A percentile compares a stretch with the other conserved stretches of the same genome.
phyloP scores from a whole-genome alignment of 2,888 invertebrate genomes.

The Tyria jacobaeae region DNA sequence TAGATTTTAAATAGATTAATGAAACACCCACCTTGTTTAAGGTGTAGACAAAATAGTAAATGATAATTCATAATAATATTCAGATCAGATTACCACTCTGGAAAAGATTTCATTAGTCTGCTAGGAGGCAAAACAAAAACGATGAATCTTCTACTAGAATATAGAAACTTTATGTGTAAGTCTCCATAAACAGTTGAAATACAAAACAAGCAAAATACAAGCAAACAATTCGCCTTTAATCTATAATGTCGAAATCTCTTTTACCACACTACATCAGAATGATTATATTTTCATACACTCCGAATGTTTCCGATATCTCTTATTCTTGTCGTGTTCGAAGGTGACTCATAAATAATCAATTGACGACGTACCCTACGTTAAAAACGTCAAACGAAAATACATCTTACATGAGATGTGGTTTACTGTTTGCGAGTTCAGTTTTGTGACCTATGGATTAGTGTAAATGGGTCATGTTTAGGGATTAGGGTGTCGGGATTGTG shows the following conservation, averaged over 20 bases:
- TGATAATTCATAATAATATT: no score
- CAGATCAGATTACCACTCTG: neutral
- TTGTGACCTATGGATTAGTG: slow-evolving; percentile 21
- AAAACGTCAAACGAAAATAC: slow-evolving; percentile 49
- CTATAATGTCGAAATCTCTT: slow-evolving; percentile 11
- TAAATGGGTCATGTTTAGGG: slow-evolving; percentile 2
- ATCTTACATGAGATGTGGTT: slow-evolving; percentile 48
- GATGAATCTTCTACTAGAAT: no score
- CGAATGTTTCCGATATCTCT: slow-evolving; percentile 26
- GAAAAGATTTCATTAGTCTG: neutral
- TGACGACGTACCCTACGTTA: slow-evolving; percentile 46
- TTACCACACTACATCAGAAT: slow-evolving; percentile 20
- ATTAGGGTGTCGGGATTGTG: no score
- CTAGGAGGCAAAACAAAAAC: no score
- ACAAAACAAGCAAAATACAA: neutral
- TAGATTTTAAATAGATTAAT: neutral
- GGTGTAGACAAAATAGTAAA: neutral
- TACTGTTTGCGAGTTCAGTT: slow-evolving; percentile 25
- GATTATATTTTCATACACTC: slow-evolving; percentile 38
- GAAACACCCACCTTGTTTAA: neutral
- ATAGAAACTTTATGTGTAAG: no score
- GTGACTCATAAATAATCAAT: slow-evolving; percentile 60
- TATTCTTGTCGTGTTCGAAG: slow-evolving; percentile 38
- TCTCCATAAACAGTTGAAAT: no score
- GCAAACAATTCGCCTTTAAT: slow-evolving; percentile 4